Evolutionary conservation across 1,140 invertebrate genomes (phyloP).

Genomic region (Drosophila mauritiana): DNA sequence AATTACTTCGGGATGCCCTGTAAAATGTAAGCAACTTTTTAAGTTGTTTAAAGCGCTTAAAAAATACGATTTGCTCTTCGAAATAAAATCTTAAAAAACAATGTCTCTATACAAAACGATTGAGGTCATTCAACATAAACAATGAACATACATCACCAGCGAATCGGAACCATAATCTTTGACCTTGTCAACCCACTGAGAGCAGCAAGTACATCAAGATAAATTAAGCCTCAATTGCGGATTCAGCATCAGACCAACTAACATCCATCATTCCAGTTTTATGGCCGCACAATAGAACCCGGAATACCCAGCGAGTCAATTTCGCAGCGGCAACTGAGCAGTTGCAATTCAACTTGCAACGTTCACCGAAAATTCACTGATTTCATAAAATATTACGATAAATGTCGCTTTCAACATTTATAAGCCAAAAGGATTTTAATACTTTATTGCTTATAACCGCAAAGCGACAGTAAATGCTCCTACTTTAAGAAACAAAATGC

Average conservation of each 20-base stretch:
- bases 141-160: conserved; percentile 12
- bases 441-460: conserved; percentile 80
- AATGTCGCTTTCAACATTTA: conserved; percentile 71
- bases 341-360: neutral
- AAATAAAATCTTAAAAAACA: conserved; percentile 1
- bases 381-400: conserved; percentile 81
- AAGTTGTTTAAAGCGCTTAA: too few relatives aligned
- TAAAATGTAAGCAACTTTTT: neutral
- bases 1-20: conserved; percentile 6
- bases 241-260: conserved; percentile 8
- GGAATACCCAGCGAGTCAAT: conserved; percentile 10
- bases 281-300: conserved; percentile 23
- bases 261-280: conserved; percentile 28
- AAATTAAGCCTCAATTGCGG: conserved; percentile 19
- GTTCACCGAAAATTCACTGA: conserved; percentile 71
- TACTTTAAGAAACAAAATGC: conserved; percentile 72
- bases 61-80: too few relatives aligned
- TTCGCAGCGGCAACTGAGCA: conserved; percentile 8
- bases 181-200: conserved; percentile 29
- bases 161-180: conserved; percentile 25
- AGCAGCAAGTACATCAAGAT: conserved; percentile 27
- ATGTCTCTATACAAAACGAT: conserved; percentile 1
- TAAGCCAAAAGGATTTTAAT: conserved; percentile 67
- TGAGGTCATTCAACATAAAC: neutral
- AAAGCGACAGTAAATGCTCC: conserved; percentile 82